Evolutionary conservation across 2,797 vertebrate genomes (phyloP).

Genomic region (Nannoperca obscura): DNA sequence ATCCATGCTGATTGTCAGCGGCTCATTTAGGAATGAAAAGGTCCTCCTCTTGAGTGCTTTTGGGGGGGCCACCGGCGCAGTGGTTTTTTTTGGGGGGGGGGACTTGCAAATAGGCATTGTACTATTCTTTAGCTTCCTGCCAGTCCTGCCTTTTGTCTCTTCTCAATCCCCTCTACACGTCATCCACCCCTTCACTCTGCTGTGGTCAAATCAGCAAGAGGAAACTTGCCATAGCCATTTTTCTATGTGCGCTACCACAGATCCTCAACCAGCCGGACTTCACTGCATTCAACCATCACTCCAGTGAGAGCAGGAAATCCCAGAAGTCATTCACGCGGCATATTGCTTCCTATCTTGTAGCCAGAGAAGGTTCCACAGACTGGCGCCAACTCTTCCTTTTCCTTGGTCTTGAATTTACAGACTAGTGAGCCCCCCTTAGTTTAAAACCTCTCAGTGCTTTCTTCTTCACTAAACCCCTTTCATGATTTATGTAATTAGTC

Average conservation of each 20-base stretch:
- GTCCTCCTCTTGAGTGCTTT: constrained; percentile 72
- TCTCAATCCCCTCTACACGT: constrained; percentile 48
- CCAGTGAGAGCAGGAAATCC: constrained; percentile 83
- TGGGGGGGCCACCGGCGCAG: constrained; percentile 49
- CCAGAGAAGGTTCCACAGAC: constrained; percentile 72
- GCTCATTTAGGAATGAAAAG: constrained; percentile 80
- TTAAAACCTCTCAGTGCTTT: constrained; percentile 39
- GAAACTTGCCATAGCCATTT: constrained; percentile 35
- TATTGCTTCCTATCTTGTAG: constrained; percentile 84
- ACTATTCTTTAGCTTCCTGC: constrained; percentile 68
- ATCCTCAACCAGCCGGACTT: constrained; percentile 49
- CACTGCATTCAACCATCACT: constrained; percentile 76
- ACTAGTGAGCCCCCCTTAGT: constrained; percentile 24
- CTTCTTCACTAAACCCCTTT: constrained; percentile 56
- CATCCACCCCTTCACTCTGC: constrained; percentile 48
- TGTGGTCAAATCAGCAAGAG: constrained; percentile 44
- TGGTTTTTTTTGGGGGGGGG: background rate
- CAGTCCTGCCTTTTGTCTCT: constrained; percentile 66
- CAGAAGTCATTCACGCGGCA: constrained; percentile 81
- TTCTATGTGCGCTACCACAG: constrained; percentile 45
- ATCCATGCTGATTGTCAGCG: constrained; percentile 69
- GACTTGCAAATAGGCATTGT: constrained; percentile 76
- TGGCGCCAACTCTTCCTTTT: constrained; percentile 66
- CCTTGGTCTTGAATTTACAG: constrained; percentile 55
- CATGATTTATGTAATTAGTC: constrained; percentile 76